These are phyloP conservation scores for Thalassaphorura encarpata DNA, from an alignment of 1,140 invertebrate species.

Conservation along the genomic window DNA sequence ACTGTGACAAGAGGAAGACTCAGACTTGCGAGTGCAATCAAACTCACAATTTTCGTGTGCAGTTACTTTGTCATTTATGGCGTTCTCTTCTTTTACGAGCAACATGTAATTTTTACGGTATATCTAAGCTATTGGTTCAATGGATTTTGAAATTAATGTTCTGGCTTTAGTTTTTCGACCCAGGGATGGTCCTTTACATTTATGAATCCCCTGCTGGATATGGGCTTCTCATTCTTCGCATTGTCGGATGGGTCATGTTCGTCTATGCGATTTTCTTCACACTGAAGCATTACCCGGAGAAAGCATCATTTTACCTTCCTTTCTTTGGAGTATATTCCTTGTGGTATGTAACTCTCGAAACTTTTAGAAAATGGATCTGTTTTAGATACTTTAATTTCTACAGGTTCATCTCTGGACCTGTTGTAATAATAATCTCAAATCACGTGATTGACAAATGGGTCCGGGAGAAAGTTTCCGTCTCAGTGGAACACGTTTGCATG, in stretches of 20 bases:
- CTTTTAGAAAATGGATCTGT: background rate
- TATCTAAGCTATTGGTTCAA: background rate
- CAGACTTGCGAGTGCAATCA: slow-evolving; percentile 53
- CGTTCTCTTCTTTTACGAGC: slow-evolving; percentile 66
- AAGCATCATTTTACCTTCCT: slow-evolving; percentile 55
- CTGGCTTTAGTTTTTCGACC: slow-evolving; percentile 64
- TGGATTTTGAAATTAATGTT: slow-evolving; percentile 12
- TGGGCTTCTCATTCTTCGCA: slow-evolving; percentile 60
- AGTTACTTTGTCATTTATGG: slow-evolving; percentile 58
- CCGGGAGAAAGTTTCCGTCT: slow-evolving; percentile 75
- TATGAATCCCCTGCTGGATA: slow-evolving; percentile 85
- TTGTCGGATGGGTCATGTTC: slow-evolving; percentile 74
- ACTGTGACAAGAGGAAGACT: slow-evolving; percentile 76
- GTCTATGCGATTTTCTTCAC: slow-evolving; percentile 70
- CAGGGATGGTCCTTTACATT: slow-evolving; percentile 74
- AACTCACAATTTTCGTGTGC: slow-evolving; percentile 70
- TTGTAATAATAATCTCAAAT: slow-evolving; percentile 70
- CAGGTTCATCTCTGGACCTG: slow-evolving; percentile 65
- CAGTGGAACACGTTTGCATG: slow-evolving; percentile 61
- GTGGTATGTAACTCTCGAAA: slow-evolving; percentile 48
- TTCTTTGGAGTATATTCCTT: slow-evolving; percentile 67
- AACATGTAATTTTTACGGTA: slow-evolving; percentile 44
- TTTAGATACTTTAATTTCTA: slow-evolving; percentile 4
- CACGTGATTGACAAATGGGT: slow-evolving; percentile 77
- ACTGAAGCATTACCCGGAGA: slow-evolving; percentile 70